Evolutionary conservation across 2,888 invertebrate species (phyloP).

Genomic region (Cartodere bifasciata): DNA sequence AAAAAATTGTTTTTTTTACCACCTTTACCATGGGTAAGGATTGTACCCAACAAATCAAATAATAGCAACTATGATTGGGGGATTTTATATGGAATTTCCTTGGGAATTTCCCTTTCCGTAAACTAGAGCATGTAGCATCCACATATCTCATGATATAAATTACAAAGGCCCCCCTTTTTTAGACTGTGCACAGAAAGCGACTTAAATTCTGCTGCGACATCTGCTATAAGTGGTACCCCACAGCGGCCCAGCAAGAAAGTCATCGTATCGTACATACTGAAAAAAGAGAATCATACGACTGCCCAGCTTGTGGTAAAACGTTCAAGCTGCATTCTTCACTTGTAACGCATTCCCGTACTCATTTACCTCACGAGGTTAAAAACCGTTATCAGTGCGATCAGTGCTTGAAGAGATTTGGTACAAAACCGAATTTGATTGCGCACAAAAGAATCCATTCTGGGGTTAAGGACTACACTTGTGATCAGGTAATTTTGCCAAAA

Average conservation of each 20-base stretch:
- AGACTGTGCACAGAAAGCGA: constrained; percentile 45
- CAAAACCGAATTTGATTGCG: constrained; percentile 43
- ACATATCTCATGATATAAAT: too few species aligned
- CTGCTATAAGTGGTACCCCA: constrained; percentile 43
- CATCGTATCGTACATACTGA: constrained; percentile 41
- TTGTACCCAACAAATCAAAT: too few species aligned
- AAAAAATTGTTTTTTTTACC: too few species aligned
- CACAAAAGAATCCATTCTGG: constrained; percentile 44
- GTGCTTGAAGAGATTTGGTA: constrained; percentile 45
- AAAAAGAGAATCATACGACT: constrained; percentile 39
- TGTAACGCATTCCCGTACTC: constrained; percentile 41
- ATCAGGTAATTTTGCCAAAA: too few species aligned
- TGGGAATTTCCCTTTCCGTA: too few species aligned
- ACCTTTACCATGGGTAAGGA: too few species aligned
- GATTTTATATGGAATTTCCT: too few species aligned
- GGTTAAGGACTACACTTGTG: constrained; percentile 41
- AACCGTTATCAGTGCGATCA: constrained; percentile 45
- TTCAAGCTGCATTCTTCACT: constrained; percentile 44
- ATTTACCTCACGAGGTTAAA: constrained; percentile 43
- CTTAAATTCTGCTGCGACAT: constrained; percentile 43
- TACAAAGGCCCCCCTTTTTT: too few species aligned
- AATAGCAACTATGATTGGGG: too few species aligned
- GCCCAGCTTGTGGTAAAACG: constrained; percentile 42
- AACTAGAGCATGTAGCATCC: too few species aligned
- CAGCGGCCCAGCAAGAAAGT: constrained; percentile 27